Base-by-base conservation (phyloP, 2,797 vertebrate genomes). In the Centropyge bicolor region DNA sequence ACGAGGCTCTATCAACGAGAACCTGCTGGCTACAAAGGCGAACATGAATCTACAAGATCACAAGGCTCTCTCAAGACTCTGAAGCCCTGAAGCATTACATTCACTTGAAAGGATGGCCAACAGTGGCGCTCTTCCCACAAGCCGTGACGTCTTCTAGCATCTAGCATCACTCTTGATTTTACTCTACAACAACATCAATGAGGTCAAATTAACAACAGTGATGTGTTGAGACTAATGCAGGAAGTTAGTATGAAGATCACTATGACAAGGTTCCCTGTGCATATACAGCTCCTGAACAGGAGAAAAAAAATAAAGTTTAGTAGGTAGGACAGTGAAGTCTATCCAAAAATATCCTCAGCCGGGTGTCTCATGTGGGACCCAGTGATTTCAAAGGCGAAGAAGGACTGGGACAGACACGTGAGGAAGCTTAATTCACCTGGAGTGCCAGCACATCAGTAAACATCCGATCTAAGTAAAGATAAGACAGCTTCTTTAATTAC, bases 11-110 rank as follows among this genome's bases (percentile, higher is more conserved):
- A 74, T 85, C 68, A 74, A 65, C 57, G 69, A 64, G 5, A 75
- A 73, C 59, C 76, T 81, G 45, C 74, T 49, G 76, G 64, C 64
- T 66, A 68, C 36, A 84, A 78, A 86, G 74, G 48, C 69, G 61
- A 27, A 78, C 16, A 70, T 43, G 49, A 64, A 74, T 35, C 55
- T 68, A 71, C 3, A 9, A 73, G 83, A 92, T 92, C 91, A 93
- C 89, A 91, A 79, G 88, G 22, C 65, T 84, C 70, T 81, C 87
- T 82, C 12, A 84, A 88, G 91, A 91, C 90, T 75, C 57, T n/a
- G n/a, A 0, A 27, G 75, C 85, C 89, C 88, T 22, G 78, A 35
- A 76, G 92, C 76, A 13, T 5, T 8, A 61, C 14, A 74, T 45
- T 49, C 79, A 86, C 78, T 86, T 87, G 81, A 90, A 83, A 88